These are phyloP conservation scores for Pristis pectinata DNA, from an alignment of 2,797 vertebrate species.

Conservation along the genomic window DNA sequence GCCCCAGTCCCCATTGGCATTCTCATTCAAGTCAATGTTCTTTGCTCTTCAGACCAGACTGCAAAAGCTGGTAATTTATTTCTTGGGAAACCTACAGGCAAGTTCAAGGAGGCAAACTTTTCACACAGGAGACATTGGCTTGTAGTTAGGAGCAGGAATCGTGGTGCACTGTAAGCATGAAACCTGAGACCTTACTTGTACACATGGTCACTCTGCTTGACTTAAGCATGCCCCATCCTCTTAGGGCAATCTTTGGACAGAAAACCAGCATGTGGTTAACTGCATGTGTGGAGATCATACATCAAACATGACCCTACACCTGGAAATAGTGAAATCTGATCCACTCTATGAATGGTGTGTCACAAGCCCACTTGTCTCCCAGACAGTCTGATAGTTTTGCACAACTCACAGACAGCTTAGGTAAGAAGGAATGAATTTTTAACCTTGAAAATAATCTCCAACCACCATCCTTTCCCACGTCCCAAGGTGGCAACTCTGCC, in stretches of 20 bases:
- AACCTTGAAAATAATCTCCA: not conserved
- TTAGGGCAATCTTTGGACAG: not conserved
- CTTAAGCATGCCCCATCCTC: not conserved
- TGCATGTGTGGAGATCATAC: not conserved
- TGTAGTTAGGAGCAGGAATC: not conserved
- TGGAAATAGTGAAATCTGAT: not conserved
- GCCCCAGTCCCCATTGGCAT: not conserved
- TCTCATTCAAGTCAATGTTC: not conserved
- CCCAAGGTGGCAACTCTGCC: not conserved
- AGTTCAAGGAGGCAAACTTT: not conserved
- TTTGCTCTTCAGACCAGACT: not conserved
- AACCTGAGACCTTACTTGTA: not conserved
- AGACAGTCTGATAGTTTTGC: not conserved
- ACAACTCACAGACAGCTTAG: not conserved
- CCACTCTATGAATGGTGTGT: not conserved
- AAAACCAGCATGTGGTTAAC: not conserved
- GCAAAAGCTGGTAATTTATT: not conserved
- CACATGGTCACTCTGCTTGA: not conserved
- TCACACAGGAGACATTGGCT: not conserved
- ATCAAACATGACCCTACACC: not conserved
- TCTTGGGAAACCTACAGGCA: not conserved
- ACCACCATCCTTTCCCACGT: too few relatives aligned
- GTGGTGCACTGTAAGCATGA: not conserved
- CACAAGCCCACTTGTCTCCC: not conserved
- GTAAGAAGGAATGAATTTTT: not conserved